A percentile compares a stretch with the other conserved stretches of the same genome.
phyloP scores from a whole-genome alignment of 2,113 vertebrate species.

The Passer domesticus region DNA sequence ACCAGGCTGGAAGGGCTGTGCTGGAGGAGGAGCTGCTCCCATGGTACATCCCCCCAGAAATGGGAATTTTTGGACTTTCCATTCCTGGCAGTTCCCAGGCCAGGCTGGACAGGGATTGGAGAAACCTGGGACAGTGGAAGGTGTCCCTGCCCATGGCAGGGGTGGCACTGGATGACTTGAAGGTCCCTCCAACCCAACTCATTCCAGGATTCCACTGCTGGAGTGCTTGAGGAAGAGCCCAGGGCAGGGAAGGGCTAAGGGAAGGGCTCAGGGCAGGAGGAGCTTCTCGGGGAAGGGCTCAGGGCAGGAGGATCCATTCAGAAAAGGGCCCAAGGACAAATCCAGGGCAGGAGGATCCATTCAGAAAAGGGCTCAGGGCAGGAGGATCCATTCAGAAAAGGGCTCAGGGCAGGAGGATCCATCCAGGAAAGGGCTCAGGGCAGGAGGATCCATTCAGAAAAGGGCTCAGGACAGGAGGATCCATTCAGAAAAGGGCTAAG shows the following conservation, averaged over 20 bases:
- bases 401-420: not conserved
- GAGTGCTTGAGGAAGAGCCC: not conserved
- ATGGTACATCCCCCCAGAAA: not conserved
- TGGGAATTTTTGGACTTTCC: not conserved
- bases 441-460: not conserved
- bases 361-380: too few relatives aligned
- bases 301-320: too few relatives aligned
- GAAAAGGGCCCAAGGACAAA: too few relatives aligned
- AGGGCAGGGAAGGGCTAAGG: not conserved
- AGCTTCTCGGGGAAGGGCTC: too few relatives aligned
- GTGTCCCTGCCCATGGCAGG: not conserved
- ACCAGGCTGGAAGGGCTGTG: not conserved
- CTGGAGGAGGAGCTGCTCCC: not conserved
- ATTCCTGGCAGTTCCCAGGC: not conserved
- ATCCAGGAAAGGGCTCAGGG: too few relatives aligned
- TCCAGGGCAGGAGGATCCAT: not conserved
- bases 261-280: too few relatives aligned
- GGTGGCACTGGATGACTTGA: not conserved
- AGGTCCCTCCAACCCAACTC: not conserved
- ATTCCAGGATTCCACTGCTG: not conserved
- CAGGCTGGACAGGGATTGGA: not conserved
- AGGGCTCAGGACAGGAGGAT: not conserved
- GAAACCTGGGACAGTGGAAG: rapidly evolving
- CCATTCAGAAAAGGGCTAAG: not conserved
- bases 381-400: too few relatives aligned